A percentile compares a stretch with the other conserved stretches of the same genome.
Evolutionary conservation across 2,797 vertebrate species (phyloP).

Genomic region (Diceros bicornis): DNA sequence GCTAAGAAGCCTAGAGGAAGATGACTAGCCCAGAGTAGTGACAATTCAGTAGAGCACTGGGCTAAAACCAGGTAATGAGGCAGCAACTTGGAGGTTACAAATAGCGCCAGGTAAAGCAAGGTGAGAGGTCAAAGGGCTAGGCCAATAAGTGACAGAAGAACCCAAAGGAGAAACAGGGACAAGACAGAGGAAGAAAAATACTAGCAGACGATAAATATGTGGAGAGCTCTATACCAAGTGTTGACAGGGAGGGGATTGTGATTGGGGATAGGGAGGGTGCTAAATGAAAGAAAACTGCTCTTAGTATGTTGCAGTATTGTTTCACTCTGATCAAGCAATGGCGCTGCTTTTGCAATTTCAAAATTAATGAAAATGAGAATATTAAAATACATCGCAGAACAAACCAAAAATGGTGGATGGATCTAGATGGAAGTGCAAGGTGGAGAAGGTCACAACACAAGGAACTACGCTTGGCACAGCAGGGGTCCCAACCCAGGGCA

Average conservation of each 20-base stretch:
- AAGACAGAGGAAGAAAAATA: not conserved
- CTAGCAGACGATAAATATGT: not conserved
- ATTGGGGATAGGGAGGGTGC: not conserved
- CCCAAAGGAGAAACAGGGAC: not conserved
- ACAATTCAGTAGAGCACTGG: not conserved
- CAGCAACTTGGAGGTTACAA: not conserved
- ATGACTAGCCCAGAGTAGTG: not conserved
- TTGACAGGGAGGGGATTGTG: not conserved
- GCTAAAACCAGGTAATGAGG: not conserved
- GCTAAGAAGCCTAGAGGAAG: not conserved
- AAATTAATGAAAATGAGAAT: not conserved
- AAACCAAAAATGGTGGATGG: not conserved
- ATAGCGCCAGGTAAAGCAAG: not conserved
- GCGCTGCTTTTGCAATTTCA: constrained; percentile 11
- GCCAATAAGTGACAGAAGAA: not conserved
- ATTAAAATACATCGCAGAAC: not conserved
- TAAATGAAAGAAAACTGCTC: not conserved
- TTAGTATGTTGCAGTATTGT: not conserved
- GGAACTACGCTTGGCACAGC: not conserved
- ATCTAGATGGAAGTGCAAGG: not conserved
- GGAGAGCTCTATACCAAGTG: not conserved
- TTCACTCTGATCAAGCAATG: not conserved
- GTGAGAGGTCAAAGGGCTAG: not conserved
- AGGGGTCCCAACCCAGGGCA: not conserved
- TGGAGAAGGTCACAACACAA: not conserved